Base-by-base conservation (phyloP, 2,797 vertebrate species). In the Okamejei kenojei region DNA sequence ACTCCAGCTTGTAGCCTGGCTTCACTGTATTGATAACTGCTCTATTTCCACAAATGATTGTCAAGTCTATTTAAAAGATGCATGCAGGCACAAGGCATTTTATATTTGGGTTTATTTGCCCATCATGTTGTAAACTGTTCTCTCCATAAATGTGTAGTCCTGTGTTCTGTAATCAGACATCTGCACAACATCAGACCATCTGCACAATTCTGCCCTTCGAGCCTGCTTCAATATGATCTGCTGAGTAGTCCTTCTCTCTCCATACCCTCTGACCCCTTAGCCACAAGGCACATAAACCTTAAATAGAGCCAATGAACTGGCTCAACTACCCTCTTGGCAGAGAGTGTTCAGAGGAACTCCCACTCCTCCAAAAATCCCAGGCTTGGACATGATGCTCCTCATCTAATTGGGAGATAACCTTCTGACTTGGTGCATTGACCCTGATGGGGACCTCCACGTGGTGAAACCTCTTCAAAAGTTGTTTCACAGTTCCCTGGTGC, bases 41-140 rank as follows among this genome's bases (percentile, higher is more conserved):
- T 96, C 96, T 94, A 94, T 96, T 96, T 96, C 96, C 96, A 96
- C 96, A 96, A 96, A 95, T 94, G 96, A 96, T 96, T 96, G 23
- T 11, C 29, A 84, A 58, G 45, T 63, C n/a, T 32, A 88, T 15
- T 88, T 65, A 1, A 88, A 88, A 88, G 61, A 65, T 65, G n/a
- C 58, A 86, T 2, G 61, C 17, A 32, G 84, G 45, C 4, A 54
- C 45, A 54, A 54, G 6, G 45, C 45, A 54, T 54, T 54, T 5
- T 54, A 54, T 79, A 38, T 79, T 79, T 82, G 8, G 45, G 13
- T 82, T 88, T 88, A 19, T 88, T 88, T n/a, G 26, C 29, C 65
- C 2, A 7, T 63, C n/a, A 32, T 65, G 17, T 88, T 65, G 19
- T 13, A 88, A 88, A 68, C 21, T 88, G 61, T 63, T 17, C n/a